Percentiles rank a stretch among this genome's conserved stretches.
Conservation (phyloP, 2,888 invertebrate species). For the Standfussiana lucernea region DNA sequence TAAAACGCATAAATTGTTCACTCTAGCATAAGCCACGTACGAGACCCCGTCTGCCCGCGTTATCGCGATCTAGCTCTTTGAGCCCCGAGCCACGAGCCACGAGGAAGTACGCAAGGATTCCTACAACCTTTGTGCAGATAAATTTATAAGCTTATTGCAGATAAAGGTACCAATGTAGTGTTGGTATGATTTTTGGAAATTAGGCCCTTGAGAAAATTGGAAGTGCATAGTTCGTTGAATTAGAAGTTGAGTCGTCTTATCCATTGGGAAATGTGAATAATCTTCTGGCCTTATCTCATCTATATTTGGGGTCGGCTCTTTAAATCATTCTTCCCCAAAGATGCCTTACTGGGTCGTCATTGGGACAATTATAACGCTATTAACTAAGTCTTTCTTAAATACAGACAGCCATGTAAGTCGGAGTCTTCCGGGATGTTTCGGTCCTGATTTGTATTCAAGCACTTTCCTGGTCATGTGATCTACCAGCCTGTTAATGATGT, state of each 20-base stretch:
- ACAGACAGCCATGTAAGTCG: not conserved
- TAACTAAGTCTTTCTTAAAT: too few relatives aligned
- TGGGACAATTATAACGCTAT: too few relatives aligned
- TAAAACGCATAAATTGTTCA: constrained; percentile 64
- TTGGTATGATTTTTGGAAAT: constrained; percentile 30
- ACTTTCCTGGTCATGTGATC: too few relatives aligned
- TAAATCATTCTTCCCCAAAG: not conserved
- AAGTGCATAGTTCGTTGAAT: constrained; percentile 49
- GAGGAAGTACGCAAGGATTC: constrained; percentile 78
- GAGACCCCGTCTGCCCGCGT: constrained; percentile 75
- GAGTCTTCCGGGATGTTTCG: not conserved
- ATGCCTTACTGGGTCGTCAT: not conserved
- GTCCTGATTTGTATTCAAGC: too few relatives aligned
- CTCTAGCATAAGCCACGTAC: constrained; percentile 69
- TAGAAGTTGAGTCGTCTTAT: constrained; percentile 10
- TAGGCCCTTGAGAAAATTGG: constrained; percentile 52
- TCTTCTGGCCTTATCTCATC: not conserved
- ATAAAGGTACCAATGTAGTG: constrained; percentile 29
- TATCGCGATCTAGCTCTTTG: constrained; percentile 87
- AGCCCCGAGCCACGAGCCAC: constrained; percentile 76
- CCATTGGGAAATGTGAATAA: not conserved
- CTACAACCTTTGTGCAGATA: constrained; percentile 72
- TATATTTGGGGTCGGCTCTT: not conserved
- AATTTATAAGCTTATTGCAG: constrained; percentile 69
- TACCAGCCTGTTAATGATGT: too few relatives aligned